phyloP scores from a whole-genome alignment of 35 echinoderm and acorn worm species.

The Anneissia japonica region DNA sequence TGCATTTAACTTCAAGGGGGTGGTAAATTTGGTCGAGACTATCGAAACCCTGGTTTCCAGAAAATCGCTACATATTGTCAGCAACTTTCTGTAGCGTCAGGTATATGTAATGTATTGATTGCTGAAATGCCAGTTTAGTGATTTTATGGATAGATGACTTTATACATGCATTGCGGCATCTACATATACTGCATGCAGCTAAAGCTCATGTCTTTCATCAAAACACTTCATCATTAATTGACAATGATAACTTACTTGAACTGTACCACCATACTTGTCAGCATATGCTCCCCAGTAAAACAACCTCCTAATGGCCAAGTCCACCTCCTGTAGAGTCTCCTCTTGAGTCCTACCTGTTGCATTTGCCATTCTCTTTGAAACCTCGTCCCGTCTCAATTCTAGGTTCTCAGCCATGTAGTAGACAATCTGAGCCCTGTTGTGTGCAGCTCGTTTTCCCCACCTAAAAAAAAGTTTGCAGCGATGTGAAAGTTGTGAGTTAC shows the following conservation, averaged over 20 bases:
- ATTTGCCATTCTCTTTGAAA: slow-evolving; percentile 33
- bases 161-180: too few relatives aligned
- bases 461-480: slow-evolving; percentile 20
- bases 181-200: too few relatives aligned
- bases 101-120: too few relatives aligned
- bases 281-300: slow-evolving; percentile 98
- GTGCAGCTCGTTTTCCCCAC: slow-evolving; percentile 97
- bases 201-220: too few relatives aligned
- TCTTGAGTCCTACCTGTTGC: slow-evolving; percentile 54
- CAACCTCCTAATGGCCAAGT: slow-evolving; percentile 76
- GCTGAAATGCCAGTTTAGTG: too few relatives aligned
- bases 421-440: slow-evolving; percentile 96
- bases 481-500: too few relatives aligned
- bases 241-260: slow-evolving; percentile 68
- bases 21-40: too few relatives aligned
- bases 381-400: slow-evolving; percentile 72
- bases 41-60: too few relatives aligned
- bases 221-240: background rate
- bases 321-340: slow-evolving; percentile 61
- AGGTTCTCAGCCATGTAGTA: slow-evolving; percentile 99
- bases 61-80: too few relatives aligned
- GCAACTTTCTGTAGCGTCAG: too few relatives aligned
- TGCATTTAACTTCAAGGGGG: too few relatives aligned
- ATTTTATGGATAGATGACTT: too few relatives aligned
- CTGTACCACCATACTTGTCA: slow-evolving; percentile 92